phyloP scores from a whole-genome alignment of 1,140 invertebrate genomes.

The Danaus melanippus region DNA sequence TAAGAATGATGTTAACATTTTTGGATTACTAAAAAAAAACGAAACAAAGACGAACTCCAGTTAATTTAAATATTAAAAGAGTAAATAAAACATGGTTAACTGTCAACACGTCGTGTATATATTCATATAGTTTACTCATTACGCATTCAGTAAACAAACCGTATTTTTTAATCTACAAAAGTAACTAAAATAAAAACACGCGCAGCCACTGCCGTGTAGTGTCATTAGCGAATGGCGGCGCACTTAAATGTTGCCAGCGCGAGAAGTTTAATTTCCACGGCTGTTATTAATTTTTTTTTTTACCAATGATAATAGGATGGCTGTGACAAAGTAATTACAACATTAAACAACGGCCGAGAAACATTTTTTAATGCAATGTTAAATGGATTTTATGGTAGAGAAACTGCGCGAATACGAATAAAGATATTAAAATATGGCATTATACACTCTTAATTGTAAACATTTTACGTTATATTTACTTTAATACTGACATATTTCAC shows the following conservation, averaged over 20 bases:
- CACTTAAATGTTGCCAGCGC: conserved; percentile 48
- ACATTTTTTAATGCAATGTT: conserved; percentile 12
- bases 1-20: too few species aligned
- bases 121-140: conserved; percentile 9
- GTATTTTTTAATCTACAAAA: conserved; percentile 36
- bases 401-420: too few species aligned
- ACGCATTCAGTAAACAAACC: conserved; percentile 26
- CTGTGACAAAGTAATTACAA: conserved; percentile 48
- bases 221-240: conserved; percentile 51
- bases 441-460: too few species aligned
- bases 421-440: too few species aligned
- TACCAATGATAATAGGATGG: conserved; percentile 42
- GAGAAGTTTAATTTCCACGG: conserved; percentile 44
- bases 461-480: too few species aligned
- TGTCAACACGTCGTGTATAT: conserved; percentile 4
- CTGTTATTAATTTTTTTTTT: conserved; percentile 46
- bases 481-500: too few species aligned
- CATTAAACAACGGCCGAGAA: conserved; percentile 24
- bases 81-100: conserved; percentile 1
- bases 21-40: not conserved
- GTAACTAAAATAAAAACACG: conserved; percentile 39
- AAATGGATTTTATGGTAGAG: conserved; percentile 5
- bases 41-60: not conserved
- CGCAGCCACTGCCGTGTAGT: conserved; percentile 37
- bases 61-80: conserved; percentile 6